phyloP scores from a whole-genome alignment of 2,797 vertebrate species.

The Malacoraja senta region DNA sequence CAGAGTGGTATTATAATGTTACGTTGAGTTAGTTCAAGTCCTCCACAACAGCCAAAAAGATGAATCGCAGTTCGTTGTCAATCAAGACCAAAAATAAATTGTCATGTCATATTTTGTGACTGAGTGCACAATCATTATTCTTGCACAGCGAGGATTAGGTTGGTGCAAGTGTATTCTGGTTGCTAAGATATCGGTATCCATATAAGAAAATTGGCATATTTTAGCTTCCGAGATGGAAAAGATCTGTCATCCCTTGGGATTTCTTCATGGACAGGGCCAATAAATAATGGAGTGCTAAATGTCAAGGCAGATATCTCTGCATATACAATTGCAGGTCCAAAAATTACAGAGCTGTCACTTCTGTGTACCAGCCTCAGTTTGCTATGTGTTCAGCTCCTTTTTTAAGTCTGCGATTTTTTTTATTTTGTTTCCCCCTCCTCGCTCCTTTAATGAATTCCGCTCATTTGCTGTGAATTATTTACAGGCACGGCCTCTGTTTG shows the following conservation, averaged over 20 bases:
- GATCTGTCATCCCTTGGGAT: slow-evolving; percentile 59
- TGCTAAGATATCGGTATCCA: slow-evolving; percentile 57
- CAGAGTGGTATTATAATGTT: neutral
- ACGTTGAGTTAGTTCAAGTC: neutral
- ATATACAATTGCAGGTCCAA: slow-evolving; percentile 62
- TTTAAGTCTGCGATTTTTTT: slow-evolving; percentile 54
- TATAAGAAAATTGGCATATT: slow-evolving; percentile 57
- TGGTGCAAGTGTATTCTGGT: slow-evolving; percentile 52
- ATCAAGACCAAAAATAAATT: slow-evolving; percentile 31
- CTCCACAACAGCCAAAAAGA: slow-evolving; percentile 3
- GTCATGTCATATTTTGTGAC: slow-evolving; percentile 31
- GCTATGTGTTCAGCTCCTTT: slow-evolving; percentile 66
- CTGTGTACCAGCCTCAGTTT: slow-evolving; percentile 65
- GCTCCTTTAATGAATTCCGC: slow-evolving; percentile 47
- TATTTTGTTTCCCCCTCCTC: neutral
- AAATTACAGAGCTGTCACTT: slow-evolving; percentile 72
- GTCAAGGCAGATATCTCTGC: slow-evolving; percentile 71
- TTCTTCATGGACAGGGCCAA: slow-evolving; percentile 62
- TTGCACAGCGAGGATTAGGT: slow-evolving; percentile 45
- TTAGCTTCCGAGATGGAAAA: slow-evolving; percentile 63
- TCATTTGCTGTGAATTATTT: slow-evolving; percentile 46
- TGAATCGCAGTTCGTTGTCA: slow-evolving; percentile 22
- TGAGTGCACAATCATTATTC: slow-evolving; percentile 28
- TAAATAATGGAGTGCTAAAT: slow-evolving; percentile 67
- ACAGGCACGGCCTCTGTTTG: slow-evolving; percentile 48